phyloP scores from a whole-genome alignment of 1,140 invertebrate genomes.

The Dryas iulia region DNA sequence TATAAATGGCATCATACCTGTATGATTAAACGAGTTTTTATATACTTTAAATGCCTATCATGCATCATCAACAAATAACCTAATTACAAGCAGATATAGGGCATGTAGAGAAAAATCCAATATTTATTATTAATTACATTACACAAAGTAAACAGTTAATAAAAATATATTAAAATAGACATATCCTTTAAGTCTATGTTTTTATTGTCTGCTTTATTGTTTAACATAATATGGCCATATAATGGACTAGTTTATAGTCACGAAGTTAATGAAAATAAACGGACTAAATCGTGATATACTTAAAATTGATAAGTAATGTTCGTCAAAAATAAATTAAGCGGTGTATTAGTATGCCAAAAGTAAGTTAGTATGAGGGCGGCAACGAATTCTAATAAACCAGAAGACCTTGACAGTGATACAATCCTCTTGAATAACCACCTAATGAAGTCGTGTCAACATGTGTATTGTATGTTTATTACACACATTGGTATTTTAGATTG shows the following conservation, averaged over 20 bases:
- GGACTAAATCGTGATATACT: background rate
- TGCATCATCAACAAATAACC: too few relatives aligned
- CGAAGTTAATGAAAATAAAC: background rate
- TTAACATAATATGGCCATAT: background rate
- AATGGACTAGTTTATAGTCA: background rate
- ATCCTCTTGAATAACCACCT: slow-evolving; percentile 46
- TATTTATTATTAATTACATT: too few relatives aligned
- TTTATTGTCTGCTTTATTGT: background rate
- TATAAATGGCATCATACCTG: too few relatives aligned
- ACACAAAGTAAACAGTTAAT: too few relatives aligned
- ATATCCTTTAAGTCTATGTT: background rate
- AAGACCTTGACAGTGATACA: slow-evolving; percentile 73
- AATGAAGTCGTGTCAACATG: slow-evolving; percentile 10
- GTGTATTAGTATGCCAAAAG: slow-evolving; percentile 61
- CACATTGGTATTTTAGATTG: background rate
- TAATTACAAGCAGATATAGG: too few relatives aligned
- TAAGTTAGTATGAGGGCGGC: slow-evolving; percentile 59
- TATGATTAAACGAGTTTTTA: too few relatives aligned
- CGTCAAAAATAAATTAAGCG: slow-evolving; percentile 31
- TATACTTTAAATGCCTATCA: too few relatives aligned
- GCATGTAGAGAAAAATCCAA: too few relatives aligned
- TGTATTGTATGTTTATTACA: background rate
- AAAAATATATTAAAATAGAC: too few relatives aligned
- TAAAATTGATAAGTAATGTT: background rate
- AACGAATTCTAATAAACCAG: slow-evolving; percentile 69